Evolutionary conservation across 2,797 vertebrate species (phyloP), one percentile per base, ranked within the genome.

Genomic region (Enteromius treurensis): DNA sequence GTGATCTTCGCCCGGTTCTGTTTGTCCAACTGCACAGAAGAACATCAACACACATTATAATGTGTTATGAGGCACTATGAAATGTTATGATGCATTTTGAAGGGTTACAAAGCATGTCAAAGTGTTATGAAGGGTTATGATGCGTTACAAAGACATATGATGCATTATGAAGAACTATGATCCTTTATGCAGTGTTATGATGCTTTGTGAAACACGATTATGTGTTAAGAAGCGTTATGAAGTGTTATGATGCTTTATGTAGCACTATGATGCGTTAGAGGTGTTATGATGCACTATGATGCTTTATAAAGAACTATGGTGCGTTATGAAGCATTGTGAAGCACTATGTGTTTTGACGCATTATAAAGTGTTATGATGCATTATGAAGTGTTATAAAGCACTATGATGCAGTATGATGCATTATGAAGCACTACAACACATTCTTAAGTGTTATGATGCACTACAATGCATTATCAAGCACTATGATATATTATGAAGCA

Each of bases 1-100:
- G 98, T 99, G 92, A 99, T 99, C 91, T 99, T 99, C 65, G 97
- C 98, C 34, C 98, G 95, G 53, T 98, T 98, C 90, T 96, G 96
- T 91, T 96, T 99, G 94, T 99, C 98, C 90, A 99, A 91, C 98
- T 99, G 88, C 5, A 77, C 1, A 1, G 17, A 80, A 42, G 0
- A 79, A 55, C 32, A 60, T 67, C 73, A 23, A 45, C 40, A 21
- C 49, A 37, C 67, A 69, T n/a, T 37, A 69, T 42, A 8, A n/a
- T 15, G 26, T 11, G 1, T n/a, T 74, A 74, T 34, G 29, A 53
- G n/a, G 49, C 5, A 8, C 5, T 32, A 8, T 7, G 15, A 17
- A 17, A 29, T 3, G 6, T 65, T 65, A 19, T 7, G 14, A 64
- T 0, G 14, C 1, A 1, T 6, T 62, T 29, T 26, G 58, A 26